Evolutionary conservation across 2,113 vertebrate species (phyloP).

Genomic region (Thermophis baileyi): DNA sequence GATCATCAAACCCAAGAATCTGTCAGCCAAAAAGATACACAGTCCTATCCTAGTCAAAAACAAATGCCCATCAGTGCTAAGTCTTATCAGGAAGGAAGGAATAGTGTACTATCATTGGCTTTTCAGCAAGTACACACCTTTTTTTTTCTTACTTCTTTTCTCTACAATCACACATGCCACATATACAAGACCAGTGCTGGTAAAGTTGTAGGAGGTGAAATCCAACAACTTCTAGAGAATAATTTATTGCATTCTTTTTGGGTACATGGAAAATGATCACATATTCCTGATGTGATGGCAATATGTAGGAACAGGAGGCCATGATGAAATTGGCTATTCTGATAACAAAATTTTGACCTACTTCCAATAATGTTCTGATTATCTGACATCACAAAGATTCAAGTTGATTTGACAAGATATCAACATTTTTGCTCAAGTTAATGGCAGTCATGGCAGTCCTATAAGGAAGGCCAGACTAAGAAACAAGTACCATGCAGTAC

Average conservation of each 20-base stretch:
- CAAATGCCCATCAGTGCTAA: constrained; percentile 10
- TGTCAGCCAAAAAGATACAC: neutral
- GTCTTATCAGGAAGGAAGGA: neutral
- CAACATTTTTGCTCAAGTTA: neutral
- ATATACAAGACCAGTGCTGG: neutral
- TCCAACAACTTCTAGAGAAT: neutral
- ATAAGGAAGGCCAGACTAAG: too few relatives aligned
- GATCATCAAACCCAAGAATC: neutral
- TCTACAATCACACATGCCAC: neutral
- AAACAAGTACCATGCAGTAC: too few relatives aligned
- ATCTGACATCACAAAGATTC: neutral
- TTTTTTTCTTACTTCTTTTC: too few relatives aligned
- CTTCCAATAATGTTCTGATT: neutral
- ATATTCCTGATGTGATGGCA: too few relatives aligned
- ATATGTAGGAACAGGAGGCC: too few relatives aligned
- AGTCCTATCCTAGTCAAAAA: constrained; percentile 5
- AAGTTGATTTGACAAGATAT: neutral
- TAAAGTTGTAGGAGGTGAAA: neutral
- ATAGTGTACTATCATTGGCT: neutral
- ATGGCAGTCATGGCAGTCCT: neutral
- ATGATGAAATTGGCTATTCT: too few relatives aligned
- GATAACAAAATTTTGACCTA: too few relatives aligned
- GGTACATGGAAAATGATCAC: neutral
- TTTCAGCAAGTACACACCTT: constrained; percentile 37
- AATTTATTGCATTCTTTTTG: neutral